phyloP scores from a whole-genome alignment of 2,797 vertebrate species.

The Neoniphon sammara region DNA sequence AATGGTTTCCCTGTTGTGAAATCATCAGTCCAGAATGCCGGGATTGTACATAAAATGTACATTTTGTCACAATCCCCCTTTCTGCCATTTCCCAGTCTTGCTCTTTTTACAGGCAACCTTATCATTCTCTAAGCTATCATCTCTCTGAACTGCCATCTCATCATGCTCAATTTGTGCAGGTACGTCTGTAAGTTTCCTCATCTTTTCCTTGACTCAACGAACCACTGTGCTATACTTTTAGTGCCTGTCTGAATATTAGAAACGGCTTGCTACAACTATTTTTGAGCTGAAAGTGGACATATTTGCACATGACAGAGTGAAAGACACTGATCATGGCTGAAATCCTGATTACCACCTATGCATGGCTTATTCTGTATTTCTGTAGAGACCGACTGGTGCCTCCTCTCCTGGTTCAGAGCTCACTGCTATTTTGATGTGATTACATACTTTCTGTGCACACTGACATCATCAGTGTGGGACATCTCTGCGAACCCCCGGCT shows the following conservation, averaged over 20 bases:
- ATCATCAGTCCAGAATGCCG: conserved; percentile 14
- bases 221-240: conserved; percentile 50
- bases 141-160: conserved; percentile 46
- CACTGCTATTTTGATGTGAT: not conserved
- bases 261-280: conserved; percentile 42
- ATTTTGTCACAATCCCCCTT: conserved; percentile 56
- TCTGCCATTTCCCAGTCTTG: conserved; percentile 52
- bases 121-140: conserved; percentile 58
- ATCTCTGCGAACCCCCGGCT: too few relatives aligned
- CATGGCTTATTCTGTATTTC: too few relatives aligned
- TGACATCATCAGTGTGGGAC: too few relatives aligned
- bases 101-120: conserved; percentile 52
- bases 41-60: not conserved
- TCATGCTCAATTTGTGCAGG: conserved; percentile 56
- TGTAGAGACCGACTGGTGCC: not conserved
- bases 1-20: conserved; percentile 16
- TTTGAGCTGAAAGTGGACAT: conserved; percentile 10
- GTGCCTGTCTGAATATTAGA: conserved; percentile 50
- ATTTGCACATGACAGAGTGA: not conserved
- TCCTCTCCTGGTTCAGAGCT: not conserved
- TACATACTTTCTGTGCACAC: not conserved
- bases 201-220: conserved; percentile 58
- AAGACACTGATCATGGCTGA: conserved; percentile 7
- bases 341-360: not conserved
- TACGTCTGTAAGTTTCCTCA: conserved; percentile 72